These are phyloP conservation scores for Tipula helvola DNA, from an alignment of 2,888 invertebrate genomes.

Conservation along the genomic window DNA sequence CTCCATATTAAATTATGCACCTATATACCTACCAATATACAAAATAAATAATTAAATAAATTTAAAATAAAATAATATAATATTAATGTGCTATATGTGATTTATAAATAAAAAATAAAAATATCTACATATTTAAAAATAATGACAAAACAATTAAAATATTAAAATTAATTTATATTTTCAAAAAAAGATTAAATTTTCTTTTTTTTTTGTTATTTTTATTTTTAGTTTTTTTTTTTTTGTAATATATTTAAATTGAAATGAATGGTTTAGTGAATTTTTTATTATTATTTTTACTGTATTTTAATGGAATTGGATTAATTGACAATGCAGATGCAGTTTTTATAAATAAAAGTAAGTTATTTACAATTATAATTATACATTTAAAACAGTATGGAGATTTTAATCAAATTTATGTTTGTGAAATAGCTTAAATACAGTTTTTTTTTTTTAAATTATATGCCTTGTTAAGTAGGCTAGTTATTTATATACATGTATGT, in stretches of 20 bases:
- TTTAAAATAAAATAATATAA: background rate
- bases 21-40: background rate
- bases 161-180: background rate
- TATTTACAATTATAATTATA: background rate
- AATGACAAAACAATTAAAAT: background rate
- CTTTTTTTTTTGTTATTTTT: background rate
- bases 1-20: background rate
- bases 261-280: background rate
- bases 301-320: conserved; percentile 8
- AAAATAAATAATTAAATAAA: background rate
- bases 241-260: background rate
- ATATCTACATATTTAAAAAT: background rate
- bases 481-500: background rate
- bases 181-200: background rate
- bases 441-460: background rate
- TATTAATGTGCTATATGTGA: background rate
- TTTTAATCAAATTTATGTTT: background rate
- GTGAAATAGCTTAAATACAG: background rate
- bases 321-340: background rate
- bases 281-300: background rate
- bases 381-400: background rate
- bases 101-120: background rate
- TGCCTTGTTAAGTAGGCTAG: background rate
- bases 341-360: background rate
- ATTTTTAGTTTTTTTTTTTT: background rate